phyloP scores from a whole-genome alignment of 2,797 vertebrate species.

The Brachyrhaphis roseni region DNA sequence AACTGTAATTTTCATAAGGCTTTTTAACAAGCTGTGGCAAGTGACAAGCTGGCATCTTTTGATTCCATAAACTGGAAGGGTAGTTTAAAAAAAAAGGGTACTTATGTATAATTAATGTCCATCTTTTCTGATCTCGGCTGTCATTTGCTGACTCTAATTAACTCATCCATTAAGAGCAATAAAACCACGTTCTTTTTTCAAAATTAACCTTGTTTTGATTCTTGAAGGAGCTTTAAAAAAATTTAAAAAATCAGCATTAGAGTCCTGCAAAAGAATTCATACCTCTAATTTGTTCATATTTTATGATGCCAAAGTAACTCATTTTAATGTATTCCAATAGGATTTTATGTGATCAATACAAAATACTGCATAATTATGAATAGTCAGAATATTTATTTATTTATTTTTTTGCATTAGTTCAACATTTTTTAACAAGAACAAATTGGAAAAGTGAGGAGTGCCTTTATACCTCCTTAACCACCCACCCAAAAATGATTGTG shows the following conservation, averaged over 20 bases:
- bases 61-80: neutral
- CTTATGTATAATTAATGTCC: constrained; percentile 22
- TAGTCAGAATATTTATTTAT: neutral
- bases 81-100: constrained; percentile 1
- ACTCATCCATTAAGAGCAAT: neutral
- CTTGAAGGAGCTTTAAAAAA: neutral
- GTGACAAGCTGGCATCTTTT: constrained; percentile 8
- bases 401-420: neutral
- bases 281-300: no score
- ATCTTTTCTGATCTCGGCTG: constrained; percentile 12
- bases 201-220: neutral
- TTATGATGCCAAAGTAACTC: neutral
- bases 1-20: neutral
- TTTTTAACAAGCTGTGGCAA: constrained; percentile 6
- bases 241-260: neutral
- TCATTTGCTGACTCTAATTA: constrained; percentile 16
- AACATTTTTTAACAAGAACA: neutral
- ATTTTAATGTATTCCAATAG: neutral
- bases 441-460: neutral
- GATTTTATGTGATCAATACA: neutral
- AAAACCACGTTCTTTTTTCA: neutral
- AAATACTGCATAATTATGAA: neutral
- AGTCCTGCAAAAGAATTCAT: neutral
- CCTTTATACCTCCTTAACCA: neutral
- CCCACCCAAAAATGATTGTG: neutral